Percentiles rank a stretch among this genome's conserved stretches.
These are phyloP conservation scores for Eleginops maclovinus DNA, from an alignment of 2,113 vertebrate genomes.

Conservation along the genomic window DNA sequence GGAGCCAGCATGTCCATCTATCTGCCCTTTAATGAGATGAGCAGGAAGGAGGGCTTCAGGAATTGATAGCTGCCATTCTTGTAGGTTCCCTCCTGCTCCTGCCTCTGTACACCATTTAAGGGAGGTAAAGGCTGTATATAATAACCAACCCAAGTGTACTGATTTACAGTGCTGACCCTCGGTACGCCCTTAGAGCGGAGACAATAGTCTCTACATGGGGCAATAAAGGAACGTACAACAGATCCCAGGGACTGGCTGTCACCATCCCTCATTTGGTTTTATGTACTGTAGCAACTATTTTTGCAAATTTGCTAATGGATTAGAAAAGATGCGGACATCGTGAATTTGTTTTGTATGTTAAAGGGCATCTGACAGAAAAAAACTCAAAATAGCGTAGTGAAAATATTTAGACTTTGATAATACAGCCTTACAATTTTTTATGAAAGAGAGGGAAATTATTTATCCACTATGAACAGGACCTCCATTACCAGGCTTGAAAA, in stretches of 20 bases:
- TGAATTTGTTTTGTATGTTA: not conserved
- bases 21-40: conserved; percentile 76
- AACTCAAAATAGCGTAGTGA: not conserved
- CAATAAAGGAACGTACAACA: conserved; percentile 50
- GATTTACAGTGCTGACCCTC: conserved; percentile 71
- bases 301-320: conserved; percentile 16
- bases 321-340: conserved; percentile 12
- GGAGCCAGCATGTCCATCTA: conserved; percentile 53
- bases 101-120: conserved; percentile 77
- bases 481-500: not conserved
- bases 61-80: conserved; percentile 73
- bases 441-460: not conserved
- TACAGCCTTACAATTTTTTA: not conserved
- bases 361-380: not conserved
- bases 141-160: conserved; percentile 50
- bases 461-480: not conserved
- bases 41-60: conserved; percentile 52
- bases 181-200: conserved; percentile 41
- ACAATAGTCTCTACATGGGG: conserved; percentile 44
- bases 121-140: conserved; percentile 69
- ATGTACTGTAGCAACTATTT: conserved; percentile 4
- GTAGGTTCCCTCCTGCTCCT: conserved; percentile 71
- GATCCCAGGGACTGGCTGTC: conserved; percentile 47
- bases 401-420: not conserved
- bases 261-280: conserved; percentile 41